Percentiles rank a stretch among this genome's conserved stretches.
These are phyloP conservation scores for Nineta flava DNA, from an alignment of 2,888 invertebrate genomes.

Conservation along the genomic window DNA sequence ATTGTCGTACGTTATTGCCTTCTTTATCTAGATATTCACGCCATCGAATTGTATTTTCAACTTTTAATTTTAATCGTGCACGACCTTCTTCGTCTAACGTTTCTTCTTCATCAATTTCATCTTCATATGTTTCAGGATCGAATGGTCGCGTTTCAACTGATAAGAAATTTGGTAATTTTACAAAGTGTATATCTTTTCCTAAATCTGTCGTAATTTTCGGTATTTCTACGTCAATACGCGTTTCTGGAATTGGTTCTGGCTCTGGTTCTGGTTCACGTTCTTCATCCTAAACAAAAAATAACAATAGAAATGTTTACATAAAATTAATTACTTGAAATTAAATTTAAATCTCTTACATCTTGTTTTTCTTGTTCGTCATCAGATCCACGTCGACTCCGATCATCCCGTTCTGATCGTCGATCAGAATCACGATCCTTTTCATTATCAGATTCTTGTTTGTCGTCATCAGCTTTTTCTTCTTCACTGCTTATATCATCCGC, in stretches of 20 bases:
- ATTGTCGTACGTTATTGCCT: slow-evolving; percentile 70
- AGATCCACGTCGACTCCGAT: slow-evolving; percentile 21
- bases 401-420: slow-evolving; percentile 16
- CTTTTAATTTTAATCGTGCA: slow-evolving; percentile 76
- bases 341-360: slow-evolving; percentile 8
- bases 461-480: slow-evolving; percentile 41
- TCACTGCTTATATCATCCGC: slow-evolving; percentile 86
- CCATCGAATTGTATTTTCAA: slow-evolving; percentile 98
- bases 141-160: slow-evolving; percentile 96
- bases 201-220: slow-evolving; percentile 88
- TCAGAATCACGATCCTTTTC: slow-evolving; percentile 16
- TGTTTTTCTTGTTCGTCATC: slow-evolving; percentile 32
- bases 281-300: slow-evolving; percentile 22
- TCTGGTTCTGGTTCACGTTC: slow-evolving; percentile 54
- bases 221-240: slow-evolving; percentile 91
- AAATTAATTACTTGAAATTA: background rate
- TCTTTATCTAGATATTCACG: slow-evolving; percentile 65
- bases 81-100: slow-evolving; percentile 95
- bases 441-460: slow-evolving; percentile 20
- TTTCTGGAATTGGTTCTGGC: slow-evolving; percentile 74
- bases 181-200: slow-evolving; percentile 85
- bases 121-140: slow-evolving; percentile 88
- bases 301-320: background rate
- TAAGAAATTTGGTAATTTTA: slow-evolving; percentile 94
- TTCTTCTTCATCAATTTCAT: slow-evolving; percentile 97